Conservation (phyloP, 2,888 invertebrate species). For the Lathronympha strigana region DNA sequence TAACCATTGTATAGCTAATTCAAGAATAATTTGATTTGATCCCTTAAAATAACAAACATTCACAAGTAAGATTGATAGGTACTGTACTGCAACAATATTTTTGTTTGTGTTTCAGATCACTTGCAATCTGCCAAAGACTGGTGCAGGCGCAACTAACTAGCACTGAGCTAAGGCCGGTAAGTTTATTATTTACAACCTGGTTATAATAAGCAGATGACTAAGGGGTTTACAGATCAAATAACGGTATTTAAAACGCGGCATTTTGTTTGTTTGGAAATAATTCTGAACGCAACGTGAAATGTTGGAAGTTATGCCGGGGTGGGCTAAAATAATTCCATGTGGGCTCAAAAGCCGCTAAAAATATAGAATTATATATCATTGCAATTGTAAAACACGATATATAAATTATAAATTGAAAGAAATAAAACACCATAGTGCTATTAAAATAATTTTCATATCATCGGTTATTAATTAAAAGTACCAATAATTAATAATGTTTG, state of each 20-base stretch:
- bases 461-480: too few relatives aligned
- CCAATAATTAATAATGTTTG: too few relatives aligned
- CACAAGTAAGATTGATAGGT: constrained; percentile 35
- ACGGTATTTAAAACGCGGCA: constrained; percentile 2
- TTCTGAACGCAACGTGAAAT: background rate
- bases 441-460: too few relatives aligned
- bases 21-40: background rate
- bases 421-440: too few relatives aligned
- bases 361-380: too few relatives aligned
- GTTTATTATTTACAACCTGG: constrained; percentile 43
- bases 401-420: too few relatives aligned
- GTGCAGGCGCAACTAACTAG: constrained; percentile 65
- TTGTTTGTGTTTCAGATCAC: constrained; percentile 70
- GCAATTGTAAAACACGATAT: too few relatives aligned
- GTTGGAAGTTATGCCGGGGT: background rate
- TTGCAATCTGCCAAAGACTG: constrained; percentile 60
- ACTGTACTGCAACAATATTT: background rate
- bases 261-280: constrained; percentile 6
- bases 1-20: too few relatives aligned
- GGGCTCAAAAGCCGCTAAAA: background rate
- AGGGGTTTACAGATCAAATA: constrained; percentile 11
- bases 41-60: background rate
- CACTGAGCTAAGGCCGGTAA: constrained; percentile 69
- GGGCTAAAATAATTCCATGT: background rate
- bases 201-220: constrained; percentile 18